Evolutionary conservation across 2,113 vertebrate species (phyloP).

Genomic region (Ranitomeya variabilis): DNA sequence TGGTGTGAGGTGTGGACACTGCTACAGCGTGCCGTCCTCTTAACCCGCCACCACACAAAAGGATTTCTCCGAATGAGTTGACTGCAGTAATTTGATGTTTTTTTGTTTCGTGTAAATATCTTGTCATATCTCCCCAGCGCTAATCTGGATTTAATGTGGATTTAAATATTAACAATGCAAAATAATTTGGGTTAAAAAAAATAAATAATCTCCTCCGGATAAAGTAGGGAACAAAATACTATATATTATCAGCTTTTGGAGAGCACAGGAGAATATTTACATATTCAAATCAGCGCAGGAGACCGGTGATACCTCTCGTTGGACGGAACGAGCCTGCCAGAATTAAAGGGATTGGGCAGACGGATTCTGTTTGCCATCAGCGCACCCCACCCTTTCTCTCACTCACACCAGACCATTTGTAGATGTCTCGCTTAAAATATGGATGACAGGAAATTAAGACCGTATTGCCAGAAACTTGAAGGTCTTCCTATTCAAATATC

Average conservation of each 20-base stretch:
- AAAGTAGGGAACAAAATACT: constrained; percentile 69
- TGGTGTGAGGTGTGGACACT: constrained; percentile 49
- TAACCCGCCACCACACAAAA: constrained; percentile 43
- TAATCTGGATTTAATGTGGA: constrained; percentile 95
- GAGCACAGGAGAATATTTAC: constrained; percentile 64
- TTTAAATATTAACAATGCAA: constrained; percentile 98
- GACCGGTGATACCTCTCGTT: constrained; percentile 53
- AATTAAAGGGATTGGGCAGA: constrained; percentile 1
- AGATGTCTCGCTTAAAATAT: constrained; percentile 28
- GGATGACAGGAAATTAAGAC: constrained; percentile 41
- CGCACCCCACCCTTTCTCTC: constrained; percentile 10
- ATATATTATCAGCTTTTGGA: constrained; percentile 72
- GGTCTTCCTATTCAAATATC: constrained; percentile 27
- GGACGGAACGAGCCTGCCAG: not conserved
- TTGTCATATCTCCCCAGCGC: constrained; percentile 77
- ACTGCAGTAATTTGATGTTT: constrained; percentile 71
- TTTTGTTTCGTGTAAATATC: constrained; percentile 67
- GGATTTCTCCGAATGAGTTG: constrained; percentile 58
- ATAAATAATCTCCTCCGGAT: constrained; percentile 75
- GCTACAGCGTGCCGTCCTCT: constrained; percentile 8
- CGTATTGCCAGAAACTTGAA: constrained; percentile 39
- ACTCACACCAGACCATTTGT: constrained; percentile 31
- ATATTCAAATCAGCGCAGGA: constrained; percentile 66
- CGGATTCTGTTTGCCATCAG: constrained; percentile 17
- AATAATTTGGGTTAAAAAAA: constrained; percentile 93